Conservation (phyloP, 2,113 vertebrate genomes). For the Scolopax mira region DNA sequence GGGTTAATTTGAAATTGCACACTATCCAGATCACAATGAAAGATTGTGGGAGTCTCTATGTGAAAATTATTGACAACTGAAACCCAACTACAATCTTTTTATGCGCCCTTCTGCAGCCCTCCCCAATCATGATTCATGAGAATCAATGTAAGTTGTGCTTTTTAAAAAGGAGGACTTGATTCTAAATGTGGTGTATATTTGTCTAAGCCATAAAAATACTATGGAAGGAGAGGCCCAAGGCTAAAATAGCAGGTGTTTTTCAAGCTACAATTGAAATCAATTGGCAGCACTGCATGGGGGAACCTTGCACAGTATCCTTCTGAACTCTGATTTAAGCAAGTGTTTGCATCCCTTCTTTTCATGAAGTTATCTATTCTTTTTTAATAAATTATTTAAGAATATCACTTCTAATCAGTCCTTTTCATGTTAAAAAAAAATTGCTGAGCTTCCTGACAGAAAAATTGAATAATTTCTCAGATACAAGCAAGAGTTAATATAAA, state of each 20-base stretch:
- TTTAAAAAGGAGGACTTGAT: not conserved
- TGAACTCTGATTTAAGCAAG: not conserved
- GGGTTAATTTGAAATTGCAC: not conserved
- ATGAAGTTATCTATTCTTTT: not conserved
- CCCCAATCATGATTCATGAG: not conserved
- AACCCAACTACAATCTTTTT: not conserved
- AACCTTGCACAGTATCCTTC: not conserved
- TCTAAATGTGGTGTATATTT: not conserved
- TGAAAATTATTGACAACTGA: not conserved
- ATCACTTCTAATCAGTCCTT: not conserved
- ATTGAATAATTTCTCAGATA: not conserved
- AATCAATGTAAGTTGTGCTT: not conserved
- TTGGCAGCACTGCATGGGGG: not conserved
- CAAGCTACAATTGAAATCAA: not conserved
- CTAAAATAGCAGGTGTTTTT: conserved; percentile 16
- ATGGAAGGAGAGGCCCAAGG: not conserved
- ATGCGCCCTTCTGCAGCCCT: not conserved
- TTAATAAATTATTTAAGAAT: not conserved
- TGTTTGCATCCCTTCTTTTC: not conserved
- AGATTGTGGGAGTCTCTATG: not conserved
- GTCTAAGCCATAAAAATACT: not conserved
- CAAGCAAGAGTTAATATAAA: not conserved
- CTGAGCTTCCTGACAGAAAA: not conserved
- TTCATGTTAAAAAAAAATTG: not conserved
- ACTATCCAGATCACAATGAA: not conserved